Conservation (phyloP, 2,797 vertebrate species). For the Mionectes olivaceus region DNA sequence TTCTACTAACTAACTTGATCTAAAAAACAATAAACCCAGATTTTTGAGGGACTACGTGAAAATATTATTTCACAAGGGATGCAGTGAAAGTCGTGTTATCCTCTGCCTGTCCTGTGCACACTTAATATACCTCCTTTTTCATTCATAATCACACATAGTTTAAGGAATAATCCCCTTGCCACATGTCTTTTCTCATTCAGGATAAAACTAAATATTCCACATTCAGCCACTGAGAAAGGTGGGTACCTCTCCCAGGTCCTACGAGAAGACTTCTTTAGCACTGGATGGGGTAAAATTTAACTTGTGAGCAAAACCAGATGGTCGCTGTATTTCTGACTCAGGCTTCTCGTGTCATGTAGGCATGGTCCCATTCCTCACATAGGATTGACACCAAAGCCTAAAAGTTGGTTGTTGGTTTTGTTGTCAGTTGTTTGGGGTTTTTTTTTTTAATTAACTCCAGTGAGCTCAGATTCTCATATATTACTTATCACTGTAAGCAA, state of each 20-base stretch:
- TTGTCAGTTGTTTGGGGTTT: background rate
- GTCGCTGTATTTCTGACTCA: background rate
- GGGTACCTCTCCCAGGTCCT: background rate
- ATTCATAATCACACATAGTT: background rate
- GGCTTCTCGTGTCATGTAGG: background rate
- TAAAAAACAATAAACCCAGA: background rate
- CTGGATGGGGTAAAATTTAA: background rate
- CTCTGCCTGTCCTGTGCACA: background rate
- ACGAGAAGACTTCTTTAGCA: background rate
- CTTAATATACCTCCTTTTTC: background rate
- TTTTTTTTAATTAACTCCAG: background rate
- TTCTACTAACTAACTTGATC: background rate
- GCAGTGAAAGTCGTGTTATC: background rate
- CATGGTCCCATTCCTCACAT: background rate
- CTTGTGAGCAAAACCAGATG: background rate
- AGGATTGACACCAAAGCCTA: background rate
- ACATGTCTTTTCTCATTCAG: background rate
- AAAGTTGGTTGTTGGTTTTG: background rate
- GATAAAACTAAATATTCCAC: background rate
- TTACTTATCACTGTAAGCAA: background rate
- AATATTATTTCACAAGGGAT: background rate
- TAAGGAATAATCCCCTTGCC: conserved; percentile 8
- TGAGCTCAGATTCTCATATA: background rate
- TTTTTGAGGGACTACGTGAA: background rate
- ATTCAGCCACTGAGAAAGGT: background rate